Conservation (phyloP, 2,888 invertebrate species). For the Dryadula phaetusa region DNA sequence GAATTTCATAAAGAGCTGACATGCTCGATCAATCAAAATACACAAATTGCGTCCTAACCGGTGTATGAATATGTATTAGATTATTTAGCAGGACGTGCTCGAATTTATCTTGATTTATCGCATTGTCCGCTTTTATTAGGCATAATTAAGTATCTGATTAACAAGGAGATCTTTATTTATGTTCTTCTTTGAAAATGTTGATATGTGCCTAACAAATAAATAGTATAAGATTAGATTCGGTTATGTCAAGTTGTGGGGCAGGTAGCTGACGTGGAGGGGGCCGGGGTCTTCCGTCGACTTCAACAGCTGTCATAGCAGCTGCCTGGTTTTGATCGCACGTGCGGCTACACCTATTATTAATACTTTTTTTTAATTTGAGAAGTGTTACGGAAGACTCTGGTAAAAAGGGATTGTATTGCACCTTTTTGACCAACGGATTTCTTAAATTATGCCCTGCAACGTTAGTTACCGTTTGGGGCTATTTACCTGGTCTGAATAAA, state of each 20-base stretch:
- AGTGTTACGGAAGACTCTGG: slow-evolving; percentile 63
- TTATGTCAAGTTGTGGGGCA: slow-evolving; percentile 65
- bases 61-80: slow-evolving; percentile 34
- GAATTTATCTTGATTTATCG: slow-evolving; percentile 47
- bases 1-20: slow-evolving; percentile 11
- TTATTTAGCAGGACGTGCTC: slow-evolving; percentile 32
- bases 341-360: slow-evolving; percentile 78
- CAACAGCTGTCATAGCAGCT: slow-evolving; percentile 82
- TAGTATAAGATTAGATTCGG: slow-evolving; percentile 49
- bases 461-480: background rate
- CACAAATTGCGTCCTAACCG: slow-evolving; percentile 25
- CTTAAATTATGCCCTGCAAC: slow-evolving; percentile 25
- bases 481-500: background rate
- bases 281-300: slow-evolving; percentile 66
- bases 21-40: slow-evolving; percentile 28
- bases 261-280: slow-evolving; percentile 58
- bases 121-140: slow-evolving; percentile 48
- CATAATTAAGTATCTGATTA: slow-evolving; percentile 48
- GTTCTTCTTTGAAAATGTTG: slow-evolving; percentile 49
- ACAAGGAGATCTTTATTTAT: slow-evolving; percentile 50
- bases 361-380: slow-evolving; percentile 65
- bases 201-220: slow-evolving; percentile 49
- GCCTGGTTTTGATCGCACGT: slow-evolving; percentile 73
- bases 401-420: slow-evolving; percentile 52
- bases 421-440: slow-evolving; percentile 47